Evolutionary conservation across 2,113 vertebrate species (phyloP), one percentile per base, ranked within the genome.

Genomic region (Hyaena hyaena): DNA sequence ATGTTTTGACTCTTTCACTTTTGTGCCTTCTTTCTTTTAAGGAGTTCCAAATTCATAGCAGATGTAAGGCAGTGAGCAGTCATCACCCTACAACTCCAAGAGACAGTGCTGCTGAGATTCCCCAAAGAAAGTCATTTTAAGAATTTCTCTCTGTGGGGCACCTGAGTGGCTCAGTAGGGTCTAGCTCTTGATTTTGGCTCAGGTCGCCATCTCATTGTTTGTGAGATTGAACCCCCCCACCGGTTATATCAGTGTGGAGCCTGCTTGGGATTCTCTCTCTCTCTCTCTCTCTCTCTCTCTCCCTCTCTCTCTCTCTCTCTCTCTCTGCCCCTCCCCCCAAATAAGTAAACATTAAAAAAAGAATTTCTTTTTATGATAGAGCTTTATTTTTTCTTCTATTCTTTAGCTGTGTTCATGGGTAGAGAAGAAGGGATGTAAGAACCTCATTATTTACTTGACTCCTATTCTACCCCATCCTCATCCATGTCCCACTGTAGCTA

Each of bases 41-140:
- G 21, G 61, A 45, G 16, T 80, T 88, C 55, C 73, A 63, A n/a
- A 83, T 69, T 81, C 76, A 93, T 35, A 95, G 63, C 24, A 63
- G 16, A 73, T 58, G 81, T 90, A 93, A 43, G 43, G 55, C 39
- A 16, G 26, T 48, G 24, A 89, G 24, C 10, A 43, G 10, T 71
- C 53, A 71, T 69, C 7, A 55, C 28, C 26, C 28, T 69, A 11
- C 86, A 74, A 35, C 39, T 94, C n/a, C 14, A 68, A 81, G 58
- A 88, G 35, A 79, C 26, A 50, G 11, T 53, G 11, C 4, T 28
- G 26, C 45, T 83, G 66, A 89, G 12, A 69, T 43, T 90, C 31
- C 28, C 53, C n/a, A 81, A n/a, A 90, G 66, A 35, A 80, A 89
- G 4, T 63, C 43, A 69, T 81, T 74, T 88, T 71, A 50, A 58